phyloP scores from a whole-genome alignment of 2,888 invertebrate genomes.

The Vanessa cardui region DNA sequence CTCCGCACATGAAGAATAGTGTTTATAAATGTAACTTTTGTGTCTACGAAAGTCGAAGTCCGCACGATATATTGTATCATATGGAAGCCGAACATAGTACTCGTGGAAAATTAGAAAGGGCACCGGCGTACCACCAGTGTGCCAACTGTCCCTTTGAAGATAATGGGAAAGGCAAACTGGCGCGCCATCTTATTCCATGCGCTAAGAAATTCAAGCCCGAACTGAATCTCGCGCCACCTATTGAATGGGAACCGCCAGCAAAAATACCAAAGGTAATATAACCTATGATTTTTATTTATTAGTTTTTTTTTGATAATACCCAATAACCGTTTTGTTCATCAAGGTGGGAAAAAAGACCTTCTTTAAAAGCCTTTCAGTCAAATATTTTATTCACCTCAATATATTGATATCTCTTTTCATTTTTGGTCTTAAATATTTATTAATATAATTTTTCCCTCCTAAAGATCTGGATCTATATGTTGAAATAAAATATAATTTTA shows the following conservation, averaged over 20 bases:
- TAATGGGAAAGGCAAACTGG: slow-evolving; percentile 94
- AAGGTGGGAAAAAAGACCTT: no score
- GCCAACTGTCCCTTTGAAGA: slow-evolving; percentile 97
- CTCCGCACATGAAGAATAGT: slow-evolving; percentile 95
- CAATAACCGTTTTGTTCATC: no score
- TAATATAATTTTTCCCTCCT: neutral
- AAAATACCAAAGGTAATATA: slow-evolving; percentile 90
- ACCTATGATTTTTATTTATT: neutral
- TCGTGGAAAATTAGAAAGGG: slow-evolving; percentile 91
- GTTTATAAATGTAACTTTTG: slow-evolving; percentile 94
- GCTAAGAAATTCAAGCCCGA: slow-evolving; percentile 95
- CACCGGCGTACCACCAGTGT: slow-evolving; percentile 94
- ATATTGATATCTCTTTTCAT: no score
- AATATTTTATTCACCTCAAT: no score
- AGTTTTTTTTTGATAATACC: no score
- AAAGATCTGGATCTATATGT: neutral
- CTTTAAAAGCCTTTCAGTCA: no score
- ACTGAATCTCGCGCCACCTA: slow-evolving; percentile 91
- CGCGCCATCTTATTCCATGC: slow-evolving; percentile 93
- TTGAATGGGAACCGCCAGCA: slow-evolving; percentile 96
- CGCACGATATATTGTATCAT: slow-evolving; percentile 94
- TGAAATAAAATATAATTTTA: slow-evolving; percentile 9
- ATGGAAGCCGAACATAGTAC: slow-evolving; percentile 95
- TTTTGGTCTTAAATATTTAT: no score
- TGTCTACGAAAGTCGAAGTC: slow-evolving; percentile 89